Evolutionary conservation across 2,888 invertebrate genomes (phyloP).

Genomic region (Tetramorium bicarinatum): DNA sequence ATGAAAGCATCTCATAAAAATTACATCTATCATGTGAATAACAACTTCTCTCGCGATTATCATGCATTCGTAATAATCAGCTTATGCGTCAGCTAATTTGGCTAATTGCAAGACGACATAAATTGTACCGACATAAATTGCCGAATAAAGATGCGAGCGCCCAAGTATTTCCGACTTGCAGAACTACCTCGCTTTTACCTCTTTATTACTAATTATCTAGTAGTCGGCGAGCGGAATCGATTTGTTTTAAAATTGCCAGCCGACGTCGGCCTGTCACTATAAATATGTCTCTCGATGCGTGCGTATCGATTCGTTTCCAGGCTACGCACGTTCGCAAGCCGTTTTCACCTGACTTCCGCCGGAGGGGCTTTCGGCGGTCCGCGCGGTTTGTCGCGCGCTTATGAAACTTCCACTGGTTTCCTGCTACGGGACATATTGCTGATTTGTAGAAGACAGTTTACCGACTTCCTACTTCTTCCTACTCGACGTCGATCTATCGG

Average conservation of each 20-base stretch:
- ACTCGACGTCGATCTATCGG: background rate
- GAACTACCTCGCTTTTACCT: too few species aligned
- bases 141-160: too few species aligned
- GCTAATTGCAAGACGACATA: background rate
- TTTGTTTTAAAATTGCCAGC: background rate
- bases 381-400: conserved; percentile 55
- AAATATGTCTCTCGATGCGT: background rate
- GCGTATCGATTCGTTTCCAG: conserved; percentile 72
- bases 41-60: background rate
- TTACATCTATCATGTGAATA: background rate
- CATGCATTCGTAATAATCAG: background rate
- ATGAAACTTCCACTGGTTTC: conserved; percentile 67
- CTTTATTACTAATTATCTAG: background rate
- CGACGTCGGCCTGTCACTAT: background rate
- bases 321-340: conserved; percentile 73
- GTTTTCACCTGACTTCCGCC: conserved; percentile 77
- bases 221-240: background rate
- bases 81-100: background rate
- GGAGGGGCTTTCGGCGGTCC: conserved; percentile 54
- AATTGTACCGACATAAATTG: too few species aligned
- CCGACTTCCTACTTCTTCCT: conserved; percentile 15
- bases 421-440: conserved; percentile 37
- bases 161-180: too few species aligned
- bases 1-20: conserved; percentile 6
- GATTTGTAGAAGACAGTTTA: conserved; percentile 16